Conservation (phyloP, 2,113 vertebrate genomes). For the Syngnathoides biaculeatus region DNA sequence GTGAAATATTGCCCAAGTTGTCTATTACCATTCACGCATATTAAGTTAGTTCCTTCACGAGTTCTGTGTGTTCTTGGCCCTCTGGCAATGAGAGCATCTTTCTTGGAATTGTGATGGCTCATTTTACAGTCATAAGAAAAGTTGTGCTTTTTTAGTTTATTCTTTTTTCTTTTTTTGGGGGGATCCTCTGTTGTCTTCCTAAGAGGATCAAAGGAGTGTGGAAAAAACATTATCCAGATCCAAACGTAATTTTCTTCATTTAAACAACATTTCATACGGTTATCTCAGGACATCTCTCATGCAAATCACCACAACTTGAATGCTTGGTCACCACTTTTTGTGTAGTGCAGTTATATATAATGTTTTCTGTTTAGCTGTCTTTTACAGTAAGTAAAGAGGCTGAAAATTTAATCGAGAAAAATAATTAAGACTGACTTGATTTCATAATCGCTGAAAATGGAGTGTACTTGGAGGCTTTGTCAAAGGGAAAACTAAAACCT, state of each 20-base stretch:
- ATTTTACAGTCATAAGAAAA: too few relatives aligned
- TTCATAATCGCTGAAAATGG: background rate
- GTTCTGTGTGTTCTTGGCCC: too few relatives aligned
- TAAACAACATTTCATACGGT: background rate
- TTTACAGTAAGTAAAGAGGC: background rate
- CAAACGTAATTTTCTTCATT: background rate
- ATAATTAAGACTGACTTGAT: background rate
- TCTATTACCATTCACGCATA: too few relatives aligned
- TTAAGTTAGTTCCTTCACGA: too few relatives aligned
- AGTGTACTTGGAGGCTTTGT: background rate
- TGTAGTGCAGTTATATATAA: background rate
- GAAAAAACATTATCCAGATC: background rate
- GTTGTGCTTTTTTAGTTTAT: conserved; percentile 46
- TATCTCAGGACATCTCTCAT: background rate
- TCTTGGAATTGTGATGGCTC: too few relatives aligned
- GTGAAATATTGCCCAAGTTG: too few relatives aligned
- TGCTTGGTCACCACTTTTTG: background rate
- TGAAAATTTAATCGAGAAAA: background rate
- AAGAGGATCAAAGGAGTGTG: conserved; percentile 9
- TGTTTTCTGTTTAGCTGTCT: background rate
- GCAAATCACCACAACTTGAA: background rate
- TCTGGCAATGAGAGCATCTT: too few relatives aligned
- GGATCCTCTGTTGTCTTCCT: conserved; percentile 32
- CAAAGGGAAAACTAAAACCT: background rate
- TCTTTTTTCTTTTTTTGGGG: background rate